Base-by-base conservation (phyloP, 2,113 vertebrate genomes). In the Clarias macrocephalus region DNA sequence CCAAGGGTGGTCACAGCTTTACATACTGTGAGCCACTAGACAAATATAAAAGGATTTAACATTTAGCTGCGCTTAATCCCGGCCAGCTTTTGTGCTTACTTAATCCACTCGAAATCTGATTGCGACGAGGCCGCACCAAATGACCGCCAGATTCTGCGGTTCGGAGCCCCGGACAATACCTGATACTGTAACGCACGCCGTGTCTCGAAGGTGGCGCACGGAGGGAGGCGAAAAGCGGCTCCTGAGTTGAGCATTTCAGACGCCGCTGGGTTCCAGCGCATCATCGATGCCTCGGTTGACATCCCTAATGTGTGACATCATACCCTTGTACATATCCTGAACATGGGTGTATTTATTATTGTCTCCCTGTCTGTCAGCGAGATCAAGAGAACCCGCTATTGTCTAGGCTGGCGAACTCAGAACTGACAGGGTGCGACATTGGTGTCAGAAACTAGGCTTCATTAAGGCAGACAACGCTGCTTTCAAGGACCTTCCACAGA, bases 21-120 rank as follows among this genome's bases (percentile, higher is more conserved):
- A 93, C 94, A 95, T 94, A 95, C 94, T 95, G 95, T 95, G 93
- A 93, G 93, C 93, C 94, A 94, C 93, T 94, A 94, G 93, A 94
- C 85, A 90, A 93, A 92, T 93, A 93, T 95, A 95, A 96, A 92
- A 89, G 93, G 94, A 94, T 95, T 96, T 94, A 94, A 93, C 93
- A 94, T 94, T 93, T 94, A 94, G 93, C 91, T 91, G 93, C 89
- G 91, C 93, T 94, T 95, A 95, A 95, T 95, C 93, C 93, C 92
- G 86, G 8, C 89, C 86, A 89, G 92, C 94, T 92, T 94, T 94
- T 94, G 93, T 94, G 94, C 88, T 93, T 93, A 90, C 88, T 91
- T 94, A 94, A 94, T 92, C 93, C 89, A 91, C 89, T 85, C 92
- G 48, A 94, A 94, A 95, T 95, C 94, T 95, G 94, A 96, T 94